Evolutionary conservation across 1,140 invertebrate genomes (phyloP).

Genomic region (Cotesia vestalis): DNA sequence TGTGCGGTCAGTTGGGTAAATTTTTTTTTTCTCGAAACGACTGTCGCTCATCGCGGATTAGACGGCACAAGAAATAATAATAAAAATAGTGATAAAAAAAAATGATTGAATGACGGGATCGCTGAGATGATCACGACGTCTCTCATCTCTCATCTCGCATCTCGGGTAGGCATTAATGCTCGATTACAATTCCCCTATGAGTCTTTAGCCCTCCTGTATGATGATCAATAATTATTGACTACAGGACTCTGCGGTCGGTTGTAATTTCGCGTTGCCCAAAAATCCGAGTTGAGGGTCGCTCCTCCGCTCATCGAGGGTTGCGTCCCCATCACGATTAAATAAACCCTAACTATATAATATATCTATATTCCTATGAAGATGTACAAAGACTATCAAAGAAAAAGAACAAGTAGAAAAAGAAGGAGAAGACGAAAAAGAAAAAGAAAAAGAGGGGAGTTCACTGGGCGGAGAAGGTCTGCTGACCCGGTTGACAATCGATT

Average conservation of each 20-base stretch:
- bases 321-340: not conserved
- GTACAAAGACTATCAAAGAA: not conserved
- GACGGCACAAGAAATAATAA: constrained; percentile 6
- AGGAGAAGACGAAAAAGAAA: not conserved
- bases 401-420: constrained; percentile 14
- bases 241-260: constrained; percentile 16
- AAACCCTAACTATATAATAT: not conserved
- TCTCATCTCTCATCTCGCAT: not conserved
- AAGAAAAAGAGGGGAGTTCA: not conserved
- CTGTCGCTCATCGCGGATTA: constrained; percentile 19
- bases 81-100: constrained; percentile 22
- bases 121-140: constrained; percentile 1
- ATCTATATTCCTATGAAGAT: not conserved
- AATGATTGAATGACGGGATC: constrained; percentile 22
- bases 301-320: constrained; percentile 34
- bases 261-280: constrained; percentile 24
- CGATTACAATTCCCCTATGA: constrained; percentile 32
- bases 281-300: constrained; percentile 2
- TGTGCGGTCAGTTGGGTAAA: constrained; percentile 44
- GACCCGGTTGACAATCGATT: constrained; percentile 68
- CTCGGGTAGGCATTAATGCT: constrained; percentile 31
- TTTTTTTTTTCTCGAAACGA: constrained; percentile 46
- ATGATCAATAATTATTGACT: constrained; percentile 43
- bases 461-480: constrained; percentile 47
- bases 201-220: not conserved